phyloP scores from a whole-genome alignment of 2,888 invertebrate species.

The Hydropsyche betteni region DNA sequence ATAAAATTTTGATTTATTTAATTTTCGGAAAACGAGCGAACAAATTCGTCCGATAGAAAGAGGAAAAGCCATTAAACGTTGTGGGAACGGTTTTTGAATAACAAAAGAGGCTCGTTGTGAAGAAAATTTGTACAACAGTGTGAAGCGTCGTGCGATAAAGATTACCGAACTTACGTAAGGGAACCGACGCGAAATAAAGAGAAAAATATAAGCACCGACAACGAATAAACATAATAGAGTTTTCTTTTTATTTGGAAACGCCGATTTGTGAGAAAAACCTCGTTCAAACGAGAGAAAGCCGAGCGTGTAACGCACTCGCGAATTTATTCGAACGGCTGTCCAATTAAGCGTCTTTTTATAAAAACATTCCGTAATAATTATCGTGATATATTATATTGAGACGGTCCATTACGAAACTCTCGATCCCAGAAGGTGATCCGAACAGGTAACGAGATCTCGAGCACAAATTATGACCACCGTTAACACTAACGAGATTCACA shows the following conservation, averaged over 20 bases:
- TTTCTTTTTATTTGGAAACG: conserved; percentile 4
- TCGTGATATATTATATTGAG: not conserved
- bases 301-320: not conserved
- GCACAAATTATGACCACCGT: conserved; percentile 21
- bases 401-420: not conserved
- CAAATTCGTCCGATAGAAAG: conserved; percentile 19
- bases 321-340: too few relatives aligned
- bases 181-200: not conserved
- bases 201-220: not conserved
- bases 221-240: too few relatives aligned
- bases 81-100: conserved; percentile 25
- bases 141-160: conserved; percentile 19
- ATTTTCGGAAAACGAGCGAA: not conserved
- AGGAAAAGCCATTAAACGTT: conserved; percentile 20
- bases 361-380: too few relatives aligned
- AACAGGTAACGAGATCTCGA: not conserved
- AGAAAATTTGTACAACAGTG: conserved; percentile 14
- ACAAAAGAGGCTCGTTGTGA: conserved; percentile 14
- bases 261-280: conserved; percentile 14
- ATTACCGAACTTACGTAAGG: conserved; percentile 1
- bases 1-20: not conserved
- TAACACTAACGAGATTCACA: conserved; percentile 8
- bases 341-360: too few relatives aligned
- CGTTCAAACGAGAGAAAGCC: conserved; percentile 3
- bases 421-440: not conserved